These are phyloP conservation scores for Elysia chlorotica DNA, from an alignment of 1,140 invertebrate species.

Conservation along the genomic window DNA sequence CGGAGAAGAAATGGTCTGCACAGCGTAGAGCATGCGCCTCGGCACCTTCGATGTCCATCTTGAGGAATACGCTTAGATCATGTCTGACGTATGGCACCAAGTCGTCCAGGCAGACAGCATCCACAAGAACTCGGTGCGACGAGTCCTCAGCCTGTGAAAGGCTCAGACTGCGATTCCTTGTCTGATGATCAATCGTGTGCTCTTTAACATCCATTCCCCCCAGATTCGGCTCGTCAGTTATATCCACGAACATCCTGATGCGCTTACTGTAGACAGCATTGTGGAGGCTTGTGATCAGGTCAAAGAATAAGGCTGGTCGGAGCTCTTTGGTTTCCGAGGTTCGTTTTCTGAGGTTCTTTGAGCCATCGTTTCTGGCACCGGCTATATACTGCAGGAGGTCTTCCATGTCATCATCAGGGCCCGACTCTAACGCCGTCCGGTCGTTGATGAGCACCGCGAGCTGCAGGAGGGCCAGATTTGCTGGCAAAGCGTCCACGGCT, in stretches of 20 bases:
- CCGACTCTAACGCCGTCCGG: constrained; percentile 40
- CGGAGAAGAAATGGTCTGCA: constrained; percentile 34
- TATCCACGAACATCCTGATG: constrained; percentile 6
- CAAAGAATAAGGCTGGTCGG: too few relatives aligned
- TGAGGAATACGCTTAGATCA: constrained; percentile 23
- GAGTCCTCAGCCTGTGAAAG: background rate
- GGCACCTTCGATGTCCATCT: constrained; percentile 44
- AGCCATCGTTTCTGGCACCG: too few relatives aligned
- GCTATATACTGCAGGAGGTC: constrained; percentile 29
- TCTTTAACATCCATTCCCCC: constrained; percentile 19
- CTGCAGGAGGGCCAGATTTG: constrained; percentile 40
- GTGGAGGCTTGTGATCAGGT: background rate
- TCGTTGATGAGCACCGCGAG: constrained; percentile 34
- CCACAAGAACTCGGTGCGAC: constrained; percentile 7
- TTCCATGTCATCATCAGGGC: constrained; percentile 29
- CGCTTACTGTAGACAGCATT: constrained; percentile 6
- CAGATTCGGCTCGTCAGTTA: constrained; percentile 4
- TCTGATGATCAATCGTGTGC: background rate
- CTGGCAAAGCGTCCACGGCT: constrained; percentile 44
- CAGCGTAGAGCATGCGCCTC: constrained; percentile 35
- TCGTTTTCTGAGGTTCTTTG: too few relatives aligned
- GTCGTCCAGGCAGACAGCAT: constrained; percentile 35
- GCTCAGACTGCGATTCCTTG: background rate
- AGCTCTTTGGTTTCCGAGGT: too few relatives aligned
- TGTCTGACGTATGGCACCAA: constrained; percentile 26